Evolutionary conservation across 2,888 invertebrate genomes (phyloP).

Genomic region (Diarsia brunnea): DNA sequence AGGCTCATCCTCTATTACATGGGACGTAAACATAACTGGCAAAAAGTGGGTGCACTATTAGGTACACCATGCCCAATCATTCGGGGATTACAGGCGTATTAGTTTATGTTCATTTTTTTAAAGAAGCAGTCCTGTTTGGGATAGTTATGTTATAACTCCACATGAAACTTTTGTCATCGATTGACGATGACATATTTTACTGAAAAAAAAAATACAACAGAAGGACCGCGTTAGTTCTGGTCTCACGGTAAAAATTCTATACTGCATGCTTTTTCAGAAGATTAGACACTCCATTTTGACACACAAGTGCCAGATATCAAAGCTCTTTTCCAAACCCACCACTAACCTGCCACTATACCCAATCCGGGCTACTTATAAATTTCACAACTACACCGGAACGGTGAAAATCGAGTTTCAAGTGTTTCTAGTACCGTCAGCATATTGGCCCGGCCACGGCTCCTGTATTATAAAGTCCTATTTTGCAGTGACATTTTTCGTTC

Average conservation of each 20-base stretch:
- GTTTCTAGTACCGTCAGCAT: conserved; percentile 84
- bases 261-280: not conserved
- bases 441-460: conserved; percentile 83
- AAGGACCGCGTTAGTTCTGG: not conserved
- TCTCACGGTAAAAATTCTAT: not conserved
- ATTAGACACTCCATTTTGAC: not conserved
- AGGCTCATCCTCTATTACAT: no score
- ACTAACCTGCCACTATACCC: conserved; percentile 60
- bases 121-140: no score
- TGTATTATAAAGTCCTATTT: conserved; percentile 88
- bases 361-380: conserved; percentile 75
- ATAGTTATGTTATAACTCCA: no score
- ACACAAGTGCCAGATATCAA: not conserved
- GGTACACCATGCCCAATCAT: no score
- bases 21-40: no score
- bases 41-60: no score
- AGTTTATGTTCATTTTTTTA: no score
- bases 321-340: conserved; percentile 12
- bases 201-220: no score
- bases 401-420: conserved; percentile 86
- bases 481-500: conserved; percentile 88
- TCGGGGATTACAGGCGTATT: no score
- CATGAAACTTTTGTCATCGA: no score
- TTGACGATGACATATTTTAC: no score
- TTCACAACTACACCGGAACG: conserved; percentile 79